phyloP scores from a whole-genome alignment of 1,140 invertebrate species.

The Mylabris phalerata region DNA sequence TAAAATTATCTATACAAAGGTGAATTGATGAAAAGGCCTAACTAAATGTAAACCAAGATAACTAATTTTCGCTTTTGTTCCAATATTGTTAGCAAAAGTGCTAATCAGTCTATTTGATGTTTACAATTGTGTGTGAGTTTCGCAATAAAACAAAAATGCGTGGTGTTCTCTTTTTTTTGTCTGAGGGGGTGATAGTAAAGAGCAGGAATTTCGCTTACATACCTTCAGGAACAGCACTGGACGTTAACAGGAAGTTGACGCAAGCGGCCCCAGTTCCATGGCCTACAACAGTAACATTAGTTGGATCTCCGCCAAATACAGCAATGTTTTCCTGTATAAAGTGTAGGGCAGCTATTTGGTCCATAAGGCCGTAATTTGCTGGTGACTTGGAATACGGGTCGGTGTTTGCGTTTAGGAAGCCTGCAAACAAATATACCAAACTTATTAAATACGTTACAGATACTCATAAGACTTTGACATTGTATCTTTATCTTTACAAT shows the following conservation, averaged over 20 bases:
- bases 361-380: slow-evolving; percentile 92
- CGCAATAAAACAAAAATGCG: too few species aligned
- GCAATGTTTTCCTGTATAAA: slow-evolving; percentile 93
- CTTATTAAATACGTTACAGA: not conserved
- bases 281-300: slow-evolving; percentile 90
- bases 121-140: too few species aligned
- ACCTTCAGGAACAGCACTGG: slow-evolving; percentile 88
- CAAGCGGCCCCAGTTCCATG: slow-evolving; percentile 93
- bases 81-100: too few species aligned
- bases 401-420: slow-evolving; percentile 81
- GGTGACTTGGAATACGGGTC: slow-evolving; percentile 74
- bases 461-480: too few species aligned
- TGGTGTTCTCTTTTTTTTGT: too few species aligned
- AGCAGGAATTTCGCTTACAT: slow-evolving; percentile 37
- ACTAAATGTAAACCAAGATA: too few species aligned
- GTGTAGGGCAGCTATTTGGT: slow-evolving; percentile 87
- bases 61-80: too few species aligned
- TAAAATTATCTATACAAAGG: too few species aligned
- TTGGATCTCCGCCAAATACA: slow-evolving; percentile 85
- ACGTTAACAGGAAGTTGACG: slow-evolving; percentile 89
- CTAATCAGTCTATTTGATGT: too few species aligned
- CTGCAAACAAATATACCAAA: slow-evolving; percentile 49
- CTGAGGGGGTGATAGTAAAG: too few species aligned
- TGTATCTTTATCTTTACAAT: too few species aligned
- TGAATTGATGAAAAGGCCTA: too few species aligned